Evolutionary conservation across 2,113 vertebrate genomes (phyloP).

Genomic region (Halichoeres trimaculatus): DNA sequence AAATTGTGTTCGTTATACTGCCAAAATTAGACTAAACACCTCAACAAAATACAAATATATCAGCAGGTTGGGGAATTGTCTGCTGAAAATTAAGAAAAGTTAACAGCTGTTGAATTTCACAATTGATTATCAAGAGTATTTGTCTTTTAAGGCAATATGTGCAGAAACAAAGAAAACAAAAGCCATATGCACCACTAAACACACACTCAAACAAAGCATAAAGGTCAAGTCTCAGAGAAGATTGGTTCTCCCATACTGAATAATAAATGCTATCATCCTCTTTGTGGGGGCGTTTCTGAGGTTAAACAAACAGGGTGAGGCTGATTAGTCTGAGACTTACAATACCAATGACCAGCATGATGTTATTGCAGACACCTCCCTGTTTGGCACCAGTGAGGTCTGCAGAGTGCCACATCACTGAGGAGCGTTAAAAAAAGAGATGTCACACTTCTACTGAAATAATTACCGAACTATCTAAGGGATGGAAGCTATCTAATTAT

Average conservation of each 20-base stretch:
- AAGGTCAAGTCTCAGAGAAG: slow-evolving; percentile 64
- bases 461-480: no score
- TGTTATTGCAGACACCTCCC: background rate
- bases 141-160: no score
- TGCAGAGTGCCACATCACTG: background rate
- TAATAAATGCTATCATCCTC: slow-evolving; percentile 63
- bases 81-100: no score
- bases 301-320: slow-evolving; percentile 29
- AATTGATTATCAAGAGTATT: background rate
- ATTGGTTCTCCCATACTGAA: slow-evolving; percentile 61
- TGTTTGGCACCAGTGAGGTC: background rate
- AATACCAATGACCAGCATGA: slow-evolving; percentile 2
- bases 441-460: no score
- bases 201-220: slow-evolving; percentile 26
- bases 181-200: background rate
- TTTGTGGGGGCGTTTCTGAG: slow-evolving; percentile 13
- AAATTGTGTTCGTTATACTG: no score
- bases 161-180: background rate
- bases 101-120: background rate
- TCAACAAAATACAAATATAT: no score
- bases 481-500: no score
- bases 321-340: slow-evolving; percentile 25
- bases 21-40: no score
- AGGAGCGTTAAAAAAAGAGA: no score
- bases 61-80: no score